Base-by-base conservation (phyloP, 2,113 vertebrate species). In the Menidia beryllina region DNA sequence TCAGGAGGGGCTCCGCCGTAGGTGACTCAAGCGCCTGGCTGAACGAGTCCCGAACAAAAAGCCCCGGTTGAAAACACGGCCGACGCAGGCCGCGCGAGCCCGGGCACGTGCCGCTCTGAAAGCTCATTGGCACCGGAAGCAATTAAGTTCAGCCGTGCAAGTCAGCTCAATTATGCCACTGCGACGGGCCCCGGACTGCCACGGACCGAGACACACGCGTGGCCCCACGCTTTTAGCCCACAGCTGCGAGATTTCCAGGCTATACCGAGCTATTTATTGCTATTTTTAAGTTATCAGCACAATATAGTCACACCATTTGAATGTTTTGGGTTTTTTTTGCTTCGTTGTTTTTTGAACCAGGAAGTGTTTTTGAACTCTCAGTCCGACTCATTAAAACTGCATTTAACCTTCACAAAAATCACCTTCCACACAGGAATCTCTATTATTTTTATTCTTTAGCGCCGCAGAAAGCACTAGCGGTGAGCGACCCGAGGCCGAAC, bases 141-240 rank as follows among this genome's bases (percentile, higher is more conserved):
- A 91, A 93, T 92, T 92, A 91, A 91, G 79, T 91, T 92, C 85
- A 91, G 63, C 86, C 91, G 90, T 86, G 91, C 91, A 92, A 86
- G 86, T 82, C 88, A 84, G 77, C 91, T 88, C 88, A 91, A 91
- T 93, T 93, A 90, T 88, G 86, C 72, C 84, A 81, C 87, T 69
- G 86, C 86, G 88, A 90, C 80, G 90, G 88, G 86, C 75, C 86
- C 77, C 82, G 73, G 86, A 91, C 86, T 88, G 77, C 71, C 81
- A 86, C 83, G 72, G 83, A 89, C 69, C 50, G 75, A 79, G 81
- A 83, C 61, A 39, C 85, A 86, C 76, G 85, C 47, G 61, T 38
- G 77, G 74, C 60, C 50, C 61, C 38, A 49, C 69, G 30, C 50
- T 10, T 64, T 36, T 17, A 23, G 15, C 52, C 50, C 27, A 50